Percentiles rank a stretch among this genome's conserved stretches.
Conservation (phyloP, 2,113 vertebrate genomes). For the Myotis davidii region DNA sequence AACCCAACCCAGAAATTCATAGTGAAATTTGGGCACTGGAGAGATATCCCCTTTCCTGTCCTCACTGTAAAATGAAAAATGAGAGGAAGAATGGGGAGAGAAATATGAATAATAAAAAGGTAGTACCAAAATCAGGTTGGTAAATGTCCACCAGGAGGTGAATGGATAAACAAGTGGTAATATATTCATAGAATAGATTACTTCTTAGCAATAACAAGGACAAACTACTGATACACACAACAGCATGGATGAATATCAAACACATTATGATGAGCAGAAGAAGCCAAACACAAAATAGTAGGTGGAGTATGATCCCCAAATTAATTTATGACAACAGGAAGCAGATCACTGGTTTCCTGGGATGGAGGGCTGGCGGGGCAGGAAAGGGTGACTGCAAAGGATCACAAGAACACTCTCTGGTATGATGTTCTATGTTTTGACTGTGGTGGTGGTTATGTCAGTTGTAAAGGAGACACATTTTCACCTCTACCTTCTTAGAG, state of each 20-base stretch:
- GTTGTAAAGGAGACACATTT: neutral
- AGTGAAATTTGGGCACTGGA: neutral
- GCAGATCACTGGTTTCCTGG: neutral
- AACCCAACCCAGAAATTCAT: constrained; percentile 10
- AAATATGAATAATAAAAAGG: neutral
- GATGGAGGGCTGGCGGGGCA: rapidly evolving
- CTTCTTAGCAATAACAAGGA: neutral
- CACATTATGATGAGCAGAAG: neutral
- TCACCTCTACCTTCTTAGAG: neutral
- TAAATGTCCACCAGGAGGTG: neutral
- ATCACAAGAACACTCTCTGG: neutral
- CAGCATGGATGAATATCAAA: neutral
- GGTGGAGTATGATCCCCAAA: neutral
- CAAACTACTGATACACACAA: neutral
- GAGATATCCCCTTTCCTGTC: constrained; percentile 4
- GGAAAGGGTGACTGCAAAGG: neutral
- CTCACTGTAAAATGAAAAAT: neutral
- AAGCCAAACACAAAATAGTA: neutral
- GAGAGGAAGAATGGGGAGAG: neutral
- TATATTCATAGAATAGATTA: neutral
- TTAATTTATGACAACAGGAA: neutral
- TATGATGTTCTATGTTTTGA: neutral
- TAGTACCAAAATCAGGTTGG: neutral
- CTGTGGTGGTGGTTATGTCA: neutral
- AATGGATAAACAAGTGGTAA: neutral